Evolutionary conservation across 2,888 invertebrate genomes (phyloP).

Genomic region (Crematogaster levior): DNA sequence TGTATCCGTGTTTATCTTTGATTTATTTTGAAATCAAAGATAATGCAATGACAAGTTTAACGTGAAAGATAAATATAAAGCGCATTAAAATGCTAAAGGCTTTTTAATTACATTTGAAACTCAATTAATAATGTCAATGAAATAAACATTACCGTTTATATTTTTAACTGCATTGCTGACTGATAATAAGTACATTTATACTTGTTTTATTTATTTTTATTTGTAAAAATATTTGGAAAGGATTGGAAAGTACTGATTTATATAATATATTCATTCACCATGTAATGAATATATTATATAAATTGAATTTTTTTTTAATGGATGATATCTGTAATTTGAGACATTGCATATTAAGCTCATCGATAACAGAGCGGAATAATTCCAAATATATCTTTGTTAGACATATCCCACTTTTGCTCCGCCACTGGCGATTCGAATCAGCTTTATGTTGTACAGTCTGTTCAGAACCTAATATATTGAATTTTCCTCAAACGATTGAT

Average conservation of each 20-base stretch:
- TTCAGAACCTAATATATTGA: conserved; percentile 38
- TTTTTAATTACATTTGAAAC: conserved; percentile 3
- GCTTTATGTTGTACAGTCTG: conserved; percentile 8
- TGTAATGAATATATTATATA: neutral
- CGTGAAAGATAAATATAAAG: neutral
- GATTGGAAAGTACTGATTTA: conserved; percentile 2
- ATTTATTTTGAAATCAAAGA: neutral
- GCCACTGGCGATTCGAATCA: conserved; percentile 10
- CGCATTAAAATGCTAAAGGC: neutral
- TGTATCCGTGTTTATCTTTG: neutral
- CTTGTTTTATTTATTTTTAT: neutral
- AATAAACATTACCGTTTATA: neutral
- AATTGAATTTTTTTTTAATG: neutral
- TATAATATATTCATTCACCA: neutral
- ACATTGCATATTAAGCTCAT: neutral
- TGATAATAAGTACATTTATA: conserved; percentile 5
- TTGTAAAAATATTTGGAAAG: conserved; percentile 1
- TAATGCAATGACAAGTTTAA: neutral
- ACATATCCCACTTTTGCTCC: conserved; percentile 33
- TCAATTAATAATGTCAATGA: neutral
- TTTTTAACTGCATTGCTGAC: neutral
- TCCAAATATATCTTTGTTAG: conserved; percentile 37
- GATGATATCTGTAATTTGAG: neutral
- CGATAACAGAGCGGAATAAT: conserved; percentile 19
- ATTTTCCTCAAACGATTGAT: conserved; percentile 39